Conservation (phyloP, 1,140 invertebrate species). For the Kradibia gibbosae region DNA sequence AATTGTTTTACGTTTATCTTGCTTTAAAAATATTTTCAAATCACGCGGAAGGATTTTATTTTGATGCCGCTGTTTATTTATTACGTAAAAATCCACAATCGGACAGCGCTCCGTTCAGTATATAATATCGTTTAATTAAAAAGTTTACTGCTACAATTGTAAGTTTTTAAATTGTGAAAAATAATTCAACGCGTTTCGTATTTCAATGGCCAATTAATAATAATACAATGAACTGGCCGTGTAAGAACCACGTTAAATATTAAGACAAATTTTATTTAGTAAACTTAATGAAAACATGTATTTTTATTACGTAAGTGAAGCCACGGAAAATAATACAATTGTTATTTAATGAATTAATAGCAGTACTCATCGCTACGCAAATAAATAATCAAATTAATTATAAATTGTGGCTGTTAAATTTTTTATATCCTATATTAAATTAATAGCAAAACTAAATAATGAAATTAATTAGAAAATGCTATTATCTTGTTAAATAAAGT, state of each 20-base stretch:
- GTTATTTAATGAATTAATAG: too few relatives aligned
- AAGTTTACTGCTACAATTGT: neutral
- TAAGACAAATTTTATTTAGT: too few relatives aligned
- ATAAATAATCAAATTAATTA: neutral
- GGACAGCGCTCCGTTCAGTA: neutral
- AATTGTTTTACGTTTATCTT: neutral
- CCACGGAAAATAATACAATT: too few relatives aligned
- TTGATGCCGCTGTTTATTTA: neutral
- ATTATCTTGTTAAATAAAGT: slow-evolving; percentile 22
- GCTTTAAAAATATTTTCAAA: neutral
- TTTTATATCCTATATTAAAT: neutral
- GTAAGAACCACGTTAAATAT: too few relatives aligned
- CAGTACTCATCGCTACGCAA: neutral
- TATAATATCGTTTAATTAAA: neutral
- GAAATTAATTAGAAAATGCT: neutral
- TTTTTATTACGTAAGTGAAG: too few relatives aligned
- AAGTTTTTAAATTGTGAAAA: neutral
- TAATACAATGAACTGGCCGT: too few relatives aligned
- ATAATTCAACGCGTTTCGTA: too few relatives aligned
- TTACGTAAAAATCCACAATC: neutral
- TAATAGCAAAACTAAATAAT: slow-evolving; percentile 2
- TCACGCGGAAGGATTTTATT: neutral
- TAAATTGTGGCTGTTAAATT: too few relatives aligned
- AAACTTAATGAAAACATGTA: too few relatives aligned
- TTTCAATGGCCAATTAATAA: too few relatives aligned